Conservation (phyloP, 1,140 invertebrate genomes). For the Neodiprion virginianus region DNA sequence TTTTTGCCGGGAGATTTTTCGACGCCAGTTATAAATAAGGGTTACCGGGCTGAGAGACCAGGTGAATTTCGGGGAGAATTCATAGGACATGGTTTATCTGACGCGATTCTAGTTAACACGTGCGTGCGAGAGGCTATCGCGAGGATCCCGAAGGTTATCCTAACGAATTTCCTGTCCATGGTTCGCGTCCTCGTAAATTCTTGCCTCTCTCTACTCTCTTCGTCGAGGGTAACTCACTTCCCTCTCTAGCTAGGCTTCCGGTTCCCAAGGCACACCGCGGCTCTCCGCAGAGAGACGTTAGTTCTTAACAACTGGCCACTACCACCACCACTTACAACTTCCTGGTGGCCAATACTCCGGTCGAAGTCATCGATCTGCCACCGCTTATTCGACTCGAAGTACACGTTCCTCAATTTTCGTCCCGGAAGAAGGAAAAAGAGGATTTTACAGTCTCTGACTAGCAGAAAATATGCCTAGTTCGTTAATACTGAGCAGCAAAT, state of each 20-base stretch:
- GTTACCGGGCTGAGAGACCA: too few species aligned
- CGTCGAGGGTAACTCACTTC: neutral
- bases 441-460: too few species aligned
- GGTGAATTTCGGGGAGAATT: slow-evolving; percentile 25
- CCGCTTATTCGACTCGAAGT: too few species aligned
- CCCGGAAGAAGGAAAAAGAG: too few species aligned
- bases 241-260: neutral
- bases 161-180: slow-evolving; percentile 45
- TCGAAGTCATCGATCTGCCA: too few species aligned
- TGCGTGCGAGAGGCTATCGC: slow-evolving; percentile 39
- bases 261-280: neutral
- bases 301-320: neutral
- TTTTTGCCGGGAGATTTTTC: too few species aligned
- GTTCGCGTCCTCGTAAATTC: neutral
- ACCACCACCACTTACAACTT: neutral
- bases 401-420: too few species aligned
- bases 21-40: too few species aligned
- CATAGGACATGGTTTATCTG: slow-evolving; percentile 27
- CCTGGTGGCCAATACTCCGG: neutral
- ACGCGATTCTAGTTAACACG: slow-evolving; percentile 37
- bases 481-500: too few species aligned
- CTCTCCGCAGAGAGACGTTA: neutral
- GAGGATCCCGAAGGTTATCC: slow-evolving; percentile 43
- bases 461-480: too few species aligned
- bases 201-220: neutral